These are phyloP conservation scores for Blastobasis adustella DNA, from an alignment of 2,888 invertebrate species.

Conservation along the genomic window DNA sequence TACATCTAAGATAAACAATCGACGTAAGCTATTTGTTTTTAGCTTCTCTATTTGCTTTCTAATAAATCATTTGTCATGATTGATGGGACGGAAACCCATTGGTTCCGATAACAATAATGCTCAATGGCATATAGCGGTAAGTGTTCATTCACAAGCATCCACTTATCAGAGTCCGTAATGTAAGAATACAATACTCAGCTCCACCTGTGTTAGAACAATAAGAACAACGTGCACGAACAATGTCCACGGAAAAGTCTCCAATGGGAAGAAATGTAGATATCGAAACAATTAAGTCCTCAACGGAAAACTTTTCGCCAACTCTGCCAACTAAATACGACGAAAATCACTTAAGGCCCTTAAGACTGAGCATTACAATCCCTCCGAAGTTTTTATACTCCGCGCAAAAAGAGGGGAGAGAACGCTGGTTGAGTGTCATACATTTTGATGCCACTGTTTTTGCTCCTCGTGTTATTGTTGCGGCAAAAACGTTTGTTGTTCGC, in stretches of 20 bases:
- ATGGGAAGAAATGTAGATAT: constrained; percentile 31
- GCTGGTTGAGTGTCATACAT: constrained; percentile 56
- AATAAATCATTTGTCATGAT: constrained; percentile 47
- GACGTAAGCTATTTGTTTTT: constrained; percentile 54
- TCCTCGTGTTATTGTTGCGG: constrained; percentile 43
- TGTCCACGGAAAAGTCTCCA: constrained; percentile 18
- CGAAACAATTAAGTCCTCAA: constrained; percentile 49
- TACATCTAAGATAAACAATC: constrained; percentile 40
- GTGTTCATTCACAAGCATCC: too few relatives aligned
- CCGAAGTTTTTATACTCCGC: constrained; percentile 37
- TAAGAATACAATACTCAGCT: too few relatives aligned
- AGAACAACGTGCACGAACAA: background rate
- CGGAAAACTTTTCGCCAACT: constrained; percentile 42
- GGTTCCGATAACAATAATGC: constrained; percentile 33
- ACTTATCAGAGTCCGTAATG: too few relatives aligned
- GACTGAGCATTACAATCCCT: constrained; percentile 41
- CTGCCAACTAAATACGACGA: constrained; percentile 49
- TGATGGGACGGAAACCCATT: constrained; percentile 23
- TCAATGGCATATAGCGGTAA: constrained; percentile 18
- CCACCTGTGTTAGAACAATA: too few relatives aligned
- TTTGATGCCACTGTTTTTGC: constrained; percentile 60
- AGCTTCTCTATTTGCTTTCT: constrained; percentile 40
- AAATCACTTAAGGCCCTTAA: constrained; percentile 41
- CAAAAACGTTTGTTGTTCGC: constrained; percentile 58
- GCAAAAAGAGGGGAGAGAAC: constrained; percentile 41